Percentiles rank a stretch among this genome's conserved stretches.
Evolutionary conservation across 2,797 vertebrate species (phyloP).

Genomic region (Cyclura pinguis): DNA sequence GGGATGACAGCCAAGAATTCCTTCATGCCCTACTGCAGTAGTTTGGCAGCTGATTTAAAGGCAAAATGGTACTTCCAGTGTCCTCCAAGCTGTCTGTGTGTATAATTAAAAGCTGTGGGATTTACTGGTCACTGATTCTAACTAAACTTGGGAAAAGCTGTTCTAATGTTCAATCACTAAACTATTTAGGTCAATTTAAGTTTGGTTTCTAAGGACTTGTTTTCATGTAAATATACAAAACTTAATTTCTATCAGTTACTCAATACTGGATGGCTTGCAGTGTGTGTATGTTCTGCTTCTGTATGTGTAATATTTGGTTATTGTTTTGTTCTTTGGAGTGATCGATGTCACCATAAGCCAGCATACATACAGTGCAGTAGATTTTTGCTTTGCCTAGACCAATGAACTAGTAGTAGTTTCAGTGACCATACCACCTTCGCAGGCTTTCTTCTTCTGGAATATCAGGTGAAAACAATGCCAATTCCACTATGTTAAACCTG

Average conservation of each 20-base stretch:
- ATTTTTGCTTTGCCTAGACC: not conserved
- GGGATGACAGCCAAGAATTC: not conserved
- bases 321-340: not conserved
- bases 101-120: not conserved
- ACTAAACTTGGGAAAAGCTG: not conserved
- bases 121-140: not conserved
- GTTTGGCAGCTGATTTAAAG: not conserved
- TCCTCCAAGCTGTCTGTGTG: not conserved
- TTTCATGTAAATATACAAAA: too few species aligned
- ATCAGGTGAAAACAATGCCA: not conserved
- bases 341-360: not conserved
- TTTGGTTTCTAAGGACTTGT: too few species aligned
- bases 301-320: not conserved
- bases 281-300: not conserved
- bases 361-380: not conserved
- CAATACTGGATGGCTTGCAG: not conserved
- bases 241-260: not conserved
- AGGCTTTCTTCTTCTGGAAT: not conserved
- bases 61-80: not conserved
- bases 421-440: not conserved
- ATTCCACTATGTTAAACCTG: not conserved
- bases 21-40: not conserved
- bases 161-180: not conserved
- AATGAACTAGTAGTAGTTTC: not conserved
- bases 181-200: not conserved